Evolutionary conservation across 2,888 invertebrate species (phyloP).

Genomic region (Terebella lapidaria): DNA sequence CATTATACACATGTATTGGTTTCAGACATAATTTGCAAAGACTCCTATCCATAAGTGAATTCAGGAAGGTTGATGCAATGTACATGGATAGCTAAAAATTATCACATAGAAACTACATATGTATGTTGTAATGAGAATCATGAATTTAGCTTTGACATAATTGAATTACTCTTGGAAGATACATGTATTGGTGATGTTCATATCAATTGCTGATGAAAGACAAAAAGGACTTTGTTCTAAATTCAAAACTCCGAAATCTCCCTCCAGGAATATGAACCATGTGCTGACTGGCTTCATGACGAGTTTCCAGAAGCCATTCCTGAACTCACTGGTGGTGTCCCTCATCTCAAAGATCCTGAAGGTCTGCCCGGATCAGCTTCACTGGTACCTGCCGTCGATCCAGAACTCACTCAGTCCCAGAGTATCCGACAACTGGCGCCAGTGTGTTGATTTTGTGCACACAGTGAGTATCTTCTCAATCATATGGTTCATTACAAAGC

Average conservation of each 20-base stretch:
- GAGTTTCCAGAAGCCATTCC: slow-evolving; percentile 13
- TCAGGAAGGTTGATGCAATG: too few species aligned
- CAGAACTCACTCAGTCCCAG: slow-evolving; percentile 31
- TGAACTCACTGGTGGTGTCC: slow-evolving; percentile 23
- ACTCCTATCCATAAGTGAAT: too few species aligned
- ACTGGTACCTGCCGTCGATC: slow-evolving; percentile 31
- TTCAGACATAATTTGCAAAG: too few species aligned
- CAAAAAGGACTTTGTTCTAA: too few species aligned
- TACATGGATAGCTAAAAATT: too few species aligned
- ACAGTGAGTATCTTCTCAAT: slow-evolving; percentile 27
- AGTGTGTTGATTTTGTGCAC: slow-evolving; percentile 30
- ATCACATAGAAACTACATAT: too few species aligned
- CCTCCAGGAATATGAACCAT: slow-evolving; percentile 25
- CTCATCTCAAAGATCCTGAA: slow-evolving; percentile 31
- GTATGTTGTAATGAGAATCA: too few species aligned
- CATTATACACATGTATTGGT: not conserved
- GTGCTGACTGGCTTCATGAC: slow-evolving; percentile 18
- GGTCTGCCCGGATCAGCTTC: slow-evolving; percentile 39
- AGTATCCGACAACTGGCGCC: slow-evolving; percentile 30
- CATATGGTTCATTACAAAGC: not conserved
- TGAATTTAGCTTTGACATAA: too few species aligned
- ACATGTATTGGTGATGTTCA: too few species aligned
- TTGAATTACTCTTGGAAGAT: too few species aligned
- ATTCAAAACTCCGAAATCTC: too few species aligned
- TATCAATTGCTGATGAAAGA: too few species aligned